Conservation (phyloP, 1,140 invertebrate species). For the Hesperophylax magnus region DNA sequence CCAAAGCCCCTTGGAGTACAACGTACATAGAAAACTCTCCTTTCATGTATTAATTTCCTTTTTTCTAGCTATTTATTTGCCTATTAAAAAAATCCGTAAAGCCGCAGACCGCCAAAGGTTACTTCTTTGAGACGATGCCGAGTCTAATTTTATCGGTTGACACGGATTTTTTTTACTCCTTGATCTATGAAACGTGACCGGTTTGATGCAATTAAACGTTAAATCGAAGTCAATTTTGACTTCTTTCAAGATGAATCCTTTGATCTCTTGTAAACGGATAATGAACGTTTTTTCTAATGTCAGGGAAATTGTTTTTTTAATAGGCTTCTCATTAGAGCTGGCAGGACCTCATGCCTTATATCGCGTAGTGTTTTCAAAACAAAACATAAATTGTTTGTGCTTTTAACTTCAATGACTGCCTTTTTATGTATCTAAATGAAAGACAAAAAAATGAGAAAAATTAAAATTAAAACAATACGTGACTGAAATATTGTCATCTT, state of each 20-base stretch:
- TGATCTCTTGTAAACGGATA: not conserved
- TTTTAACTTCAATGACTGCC: too few relatives aligned
- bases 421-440: too few relatives aligned
- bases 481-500: too few relatives aligned
- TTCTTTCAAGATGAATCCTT: constrained; percentile 15
- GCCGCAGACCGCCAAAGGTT: not conserved
- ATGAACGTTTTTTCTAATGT: not conserved
- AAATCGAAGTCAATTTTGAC: constrained; percentile 17
- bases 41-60: not conserved
- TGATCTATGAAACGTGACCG: constrained; percentile 25
- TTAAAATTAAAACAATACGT: too few relatives aligned
- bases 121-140: not conserved
- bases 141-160: constrained; percentile 23
- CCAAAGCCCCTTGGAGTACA: not conserved
- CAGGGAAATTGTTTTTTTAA: too few relatives aligned
- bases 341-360: too few relatives aligned
- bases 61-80: constrained; percentile 11
- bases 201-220: constrained; percentile 28
- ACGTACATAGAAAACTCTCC: not conserved
- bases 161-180: constrained; percentile 9
- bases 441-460: too few relatives aligned
- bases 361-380: too few relatives aligned
- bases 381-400: too few relatives aligned
- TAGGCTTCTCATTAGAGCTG: too few relatives aligned
- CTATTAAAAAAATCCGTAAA: not conserved